A percentile compares a stretch with the other conserved stretches of the same genome.
Conservation (phyloP, 1,140 invertebrate genomes). For the Gyrodactylus salaris region DNA sequence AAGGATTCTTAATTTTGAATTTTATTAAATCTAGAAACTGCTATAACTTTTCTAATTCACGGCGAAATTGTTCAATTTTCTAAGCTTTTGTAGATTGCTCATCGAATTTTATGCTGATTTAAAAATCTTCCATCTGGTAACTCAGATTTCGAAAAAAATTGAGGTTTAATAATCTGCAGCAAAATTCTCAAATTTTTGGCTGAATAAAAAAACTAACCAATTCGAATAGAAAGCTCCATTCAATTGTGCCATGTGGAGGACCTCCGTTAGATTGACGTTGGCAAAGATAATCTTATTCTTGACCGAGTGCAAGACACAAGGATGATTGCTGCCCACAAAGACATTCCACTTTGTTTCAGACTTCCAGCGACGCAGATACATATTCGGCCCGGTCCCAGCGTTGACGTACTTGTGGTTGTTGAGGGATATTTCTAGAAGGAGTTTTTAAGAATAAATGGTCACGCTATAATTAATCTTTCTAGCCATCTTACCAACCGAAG, state of each 20-base stretch:
- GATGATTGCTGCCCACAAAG: slow-evolving; percentile 62
- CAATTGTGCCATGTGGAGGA: slow-evolving; percentile 84
- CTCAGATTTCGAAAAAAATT: too few species aligned
- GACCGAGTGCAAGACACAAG: slow-evolving; percentile 88
- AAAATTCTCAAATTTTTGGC: slow-evolving; percentile 5
- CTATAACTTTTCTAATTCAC: too few species aligned
- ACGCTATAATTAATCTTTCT: too few species aligned
- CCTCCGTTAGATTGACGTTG: slow-evolving; percentile 72
- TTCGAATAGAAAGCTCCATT: slow-evolving; percentile 73
- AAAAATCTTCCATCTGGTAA: too few species aligned
- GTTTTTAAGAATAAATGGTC: too few species aligned
- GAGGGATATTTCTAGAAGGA: slow-evolving; percentile 3
- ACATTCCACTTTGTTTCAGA: not conserved
- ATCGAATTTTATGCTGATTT: too few species aligned
- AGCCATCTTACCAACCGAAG: too few species aligned
- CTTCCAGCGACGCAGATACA: not conserved
- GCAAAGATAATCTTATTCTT: slow-evolving; percentile 96
- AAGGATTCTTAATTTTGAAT: too few species aligned
- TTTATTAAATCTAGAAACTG: too few species aligned
- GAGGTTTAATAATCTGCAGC: too few species aligned
- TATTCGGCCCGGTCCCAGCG: not conserved
- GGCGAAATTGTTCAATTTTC: not conserved
- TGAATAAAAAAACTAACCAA: slow-evolving; percentile 26
- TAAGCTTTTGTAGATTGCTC: too few species aligned
- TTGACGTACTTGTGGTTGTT: not conserved